Evolutionary conservation across 2,113 vertebrate genomes (phyloP).

Genomic region (Phalacrocorax aristotelis): DNA sequence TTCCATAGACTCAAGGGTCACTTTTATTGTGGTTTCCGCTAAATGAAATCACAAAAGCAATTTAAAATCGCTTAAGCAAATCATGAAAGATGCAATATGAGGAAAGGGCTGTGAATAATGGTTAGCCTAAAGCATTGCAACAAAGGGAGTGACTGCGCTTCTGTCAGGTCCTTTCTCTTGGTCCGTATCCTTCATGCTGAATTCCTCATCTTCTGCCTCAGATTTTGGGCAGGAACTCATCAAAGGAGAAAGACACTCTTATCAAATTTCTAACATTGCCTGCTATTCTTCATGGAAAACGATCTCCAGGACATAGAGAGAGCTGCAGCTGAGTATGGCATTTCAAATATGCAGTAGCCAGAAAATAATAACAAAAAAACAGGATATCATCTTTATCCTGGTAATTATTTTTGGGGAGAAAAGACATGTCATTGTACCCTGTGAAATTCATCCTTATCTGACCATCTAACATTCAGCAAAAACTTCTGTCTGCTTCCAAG

Average conservation of each 20-base stretch:
- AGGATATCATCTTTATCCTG: not conserved
- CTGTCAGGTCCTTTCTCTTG: conserved; percentile 48
- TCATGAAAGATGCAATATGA: conserved; percentile 64
- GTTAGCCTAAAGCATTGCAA: conserved; percentile 74
- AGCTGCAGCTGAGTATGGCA: not conserved
- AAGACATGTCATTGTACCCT: not conserved
- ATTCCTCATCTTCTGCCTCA: conserved; percentile 42
- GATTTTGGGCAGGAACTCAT: conserved; percentile 50
- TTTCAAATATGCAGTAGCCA: conserved; percentile 4
- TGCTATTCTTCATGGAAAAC: conserved; percentile 49
- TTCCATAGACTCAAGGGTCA: conserved; percentile 73
- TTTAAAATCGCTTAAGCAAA: conserved; percentile 65
- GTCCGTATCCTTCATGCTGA: conserved; percentile 45
- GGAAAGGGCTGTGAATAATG: conserved; percentile 64
- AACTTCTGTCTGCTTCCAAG: not conserved
- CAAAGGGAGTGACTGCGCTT: conserved; percentile 61
- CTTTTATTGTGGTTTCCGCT: conserved; percentile 65
- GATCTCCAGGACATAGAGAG: not conserved
- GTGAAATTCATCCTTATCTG: not conserved
- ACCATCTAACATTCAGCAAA: not conserved
- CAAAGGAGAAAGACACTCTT: conserved; percentile 30
- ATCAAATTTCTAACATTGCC: conserved; percentile 46
- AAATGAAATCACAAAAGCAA: conserved; percentile 68
- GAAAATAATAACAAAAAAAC: conserved; percentile 34
- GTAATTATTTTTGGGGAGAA: not conserved